phyloP scores from a whole-genome alignment of 37 sponge, comb jelly and placozoan genomes.

The Halisarca cf. caerulea region DNA sequence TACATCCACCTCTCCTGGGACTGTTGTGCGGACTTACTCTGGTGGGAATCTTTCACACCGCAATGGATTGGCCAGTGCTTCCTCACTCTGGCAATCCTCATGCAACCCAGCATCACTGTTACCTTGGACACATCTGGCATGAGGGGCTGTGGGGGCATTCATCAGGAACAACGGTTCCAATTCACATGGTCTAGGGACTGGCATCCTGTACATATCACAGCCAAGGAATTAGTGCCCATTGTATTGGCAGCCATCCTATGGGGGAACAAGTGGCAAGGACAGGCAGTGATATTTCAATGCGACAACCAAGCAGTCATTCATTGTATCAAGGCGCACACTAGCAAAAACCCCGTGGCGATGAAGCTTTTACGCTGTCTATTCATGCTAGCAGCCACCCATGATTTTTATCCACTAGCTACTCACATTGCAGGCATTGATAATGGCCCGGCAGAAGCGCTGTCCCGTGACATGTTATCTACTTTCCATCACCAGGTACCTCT shows the following conservation, averaged over 20 bases:
- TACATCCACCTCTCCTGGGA: constrained; percentile 29
- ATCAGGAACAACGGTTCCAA: neutral
- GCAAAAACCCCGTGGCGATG: too few species aligned
- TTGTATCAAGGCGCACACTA: too few species aligned
- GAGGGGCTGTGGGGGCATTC: neutral
- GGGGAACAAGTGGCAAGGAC: too few species aligned
- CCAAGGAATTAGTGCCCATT: neutral
- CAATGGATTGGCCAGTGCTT: neutral
- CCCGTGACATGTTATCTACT: too few species aligned
- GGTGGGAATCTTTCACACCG: neutral
- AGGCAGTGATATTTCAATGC: too few species aligned
- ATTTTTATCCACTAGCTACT: too few species aligned
- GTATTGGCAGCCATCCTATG: constrained; percentile 5
- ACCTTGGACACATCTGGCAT: neutral
- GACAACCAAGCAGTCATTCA: too few species aligned
- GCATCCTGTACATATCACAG: neutral
- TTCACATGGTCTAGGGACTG: neutral
- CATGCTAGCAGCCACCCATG: too few species aligned
- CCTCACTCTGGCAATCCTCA: neutral
- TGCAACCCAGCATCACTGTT: neutral
- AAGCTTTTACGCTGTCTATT: too few species aligned
- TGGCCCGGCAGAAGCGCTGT: too few species aligned
- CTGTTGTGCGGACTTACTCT: constrained; percentile 35
- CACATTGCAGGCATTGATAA: too few species aligned
- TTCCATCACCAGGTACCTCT: too few species aligned